Conservation (phyloP, 1,140 invertebrate species). For the Lamellibrachia luymesi region DNA sequence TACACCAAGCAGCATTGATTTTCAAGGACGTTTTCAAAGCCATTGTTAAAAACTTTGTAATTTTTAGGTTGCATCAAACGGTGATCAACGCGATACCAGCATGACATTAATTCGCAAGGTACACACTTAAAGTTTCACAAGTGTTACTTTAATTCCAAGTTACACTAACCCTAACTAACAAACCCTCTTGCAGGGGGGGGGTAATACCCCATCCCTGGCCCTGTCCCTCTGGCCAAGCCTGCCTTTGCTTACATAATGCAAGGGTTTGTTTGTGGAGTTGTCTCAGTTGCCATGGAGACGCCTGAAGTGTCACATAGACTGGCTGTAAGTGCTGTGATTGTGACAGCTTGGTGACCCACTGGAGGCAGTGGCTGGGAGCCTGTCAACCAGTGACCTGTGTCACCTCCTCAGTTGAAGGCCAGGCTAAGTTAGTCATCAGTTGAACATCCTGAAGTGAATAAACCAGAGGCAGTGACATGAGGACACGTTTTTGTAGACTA, state of each 20-base stretch:
- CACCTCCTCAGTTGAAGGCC: background rate
- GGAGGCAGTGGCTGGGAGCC: background rate
- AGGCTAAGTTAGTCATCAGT: background rate
- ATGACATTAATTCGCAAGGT: background rate
- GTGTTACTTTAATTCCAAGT: background rate
- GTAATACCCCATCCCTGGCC: background rate
- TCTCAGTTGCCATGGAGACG: background rate
- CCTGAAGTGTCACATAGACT: background rate
- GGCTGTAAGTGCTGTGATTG: background rate
- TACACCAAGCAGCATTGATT: background rate
- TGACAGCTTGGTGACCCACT: conserved; percentile 3
- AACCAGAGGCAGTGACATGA: background rate
- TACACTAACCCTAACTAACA: background rate
- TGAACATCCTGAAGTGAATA: background rate
- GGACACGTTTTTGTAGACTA: background rate
- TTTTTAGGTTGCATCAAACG: background rate
- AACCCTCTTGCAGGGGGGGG: background rate
- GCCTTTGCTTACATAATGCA: background rate
- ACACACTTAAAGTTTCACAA: background rate
- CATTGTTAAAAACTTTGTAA: background rate
- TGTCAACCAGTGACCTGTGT: background rate
- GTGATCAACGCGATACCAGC: background rate
- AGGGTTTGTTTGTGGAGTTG: background rate
- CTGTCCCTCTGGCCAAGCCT: background rate
- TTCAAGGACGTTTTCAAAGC: background rate